phyloP scores from a whole-genome alignment of 2,797 vertebrate species.

The Schizothorax lantsangensis region DNA sequence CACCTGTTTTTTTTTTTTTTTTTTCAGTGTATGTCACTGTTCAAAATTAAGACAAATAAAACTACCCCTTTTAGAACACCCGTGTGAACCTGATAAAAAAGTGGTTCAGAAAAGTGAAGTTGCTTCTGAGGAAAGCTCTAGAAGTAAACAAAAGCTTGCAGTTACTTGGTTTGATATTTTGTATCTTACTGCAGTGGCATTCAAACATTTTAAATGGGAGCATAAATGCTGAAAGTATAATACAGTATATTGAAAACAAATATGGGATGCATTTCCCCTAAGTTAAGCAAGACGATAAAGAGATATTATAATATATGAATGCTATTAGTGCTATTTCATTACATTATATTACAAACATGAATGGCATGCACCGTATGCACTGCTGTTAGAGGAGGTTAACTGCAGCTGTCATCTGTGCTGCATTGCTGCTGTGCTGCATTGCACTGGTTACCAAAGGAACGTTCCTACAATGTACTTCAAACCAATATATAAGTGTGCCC shows the following conservation, averaged over 20 bases:
- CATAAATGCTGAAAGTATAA: not conserved
- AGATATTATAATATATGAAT: slow-evolving; percentile 8
- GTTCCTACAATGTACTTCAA: not conserved
- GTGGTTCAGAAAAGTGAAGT: not conserved
- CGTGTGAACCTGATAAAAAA: not conserved
- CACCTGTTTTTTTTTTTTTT: not conserved
- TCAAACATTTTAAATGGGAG: not conserved
- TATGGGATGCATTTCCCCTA: not conserved
- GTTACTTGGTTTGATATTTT: not conserved
- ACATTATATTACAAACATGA: slow-evolving; percentile 20
- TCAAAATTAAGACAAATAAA: not conserved
- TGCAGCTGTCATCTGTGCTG: slow-evolving; percentile 49
- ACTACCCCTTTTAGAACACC: not conserved
- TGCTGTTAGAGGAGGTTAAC: slow-evolving; percentile 28
- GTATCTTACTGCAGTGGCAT: not conserved
- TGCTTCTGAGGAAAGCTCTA: not conserved
- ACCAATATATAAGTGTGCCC: slow-evolving; percentile 5
- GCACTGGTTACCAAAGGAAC: not conserved
- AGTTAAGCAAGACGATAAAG: not conserved
- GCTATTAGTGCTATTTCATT: slow-evolving; percentile 23
- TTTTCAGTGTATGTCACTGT: not conserved
- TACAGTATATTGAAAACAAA: slow-evolving; percentile 15
- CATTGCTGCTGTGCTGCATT: slow-evolving; percentile 1
- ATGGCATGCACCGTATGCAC: slow-evolving; percentile 43
- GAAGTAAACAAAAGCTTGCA: not conserved